Conservation (phyloP, 2,888 invertebrate genomes). For the Eupithecia vulgata region DNA sequence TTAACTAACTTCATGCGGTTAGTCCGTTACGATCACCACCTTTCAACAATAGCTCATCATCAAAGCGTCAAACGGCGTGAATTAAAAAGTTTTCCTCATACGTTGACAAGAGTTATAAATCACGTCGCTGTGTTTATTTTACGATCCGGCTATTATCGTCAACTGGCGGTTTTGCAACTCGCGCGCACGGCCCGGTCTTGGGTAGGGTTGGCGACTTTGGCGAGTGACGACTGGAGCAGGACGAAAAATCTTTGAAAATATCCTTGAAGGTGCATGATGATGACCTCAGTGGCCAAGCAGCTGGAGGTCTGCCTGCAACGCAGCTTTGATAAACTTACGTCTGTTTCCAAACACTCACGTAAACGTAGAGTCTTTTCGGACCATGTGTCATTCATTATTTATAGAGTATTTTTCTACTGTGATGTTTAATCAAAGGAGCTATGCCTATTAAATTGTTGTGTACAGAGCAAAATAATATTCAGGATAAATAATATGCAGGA, state of each 20-base stretch:
- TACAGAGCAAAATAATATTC: too few species aligned
- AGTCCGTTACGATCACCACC: slow-evolving; percentile 39
- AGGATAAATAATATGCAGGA: too few species aligned
- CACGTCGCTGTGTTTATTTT: slow-evolving; percentile 78
- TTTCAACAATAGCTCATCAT: slow-evolving; percentile 71
- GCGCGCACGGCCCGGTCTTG: slow-evolving; percentile 58
- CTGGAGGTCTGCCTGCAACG: background rate
- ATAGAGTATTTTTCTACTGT: too few species aligned
- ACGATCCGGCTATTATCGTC: slow-evolving; percentile 80
- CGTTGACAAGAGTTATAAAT: slow-evolving; percentile 77
- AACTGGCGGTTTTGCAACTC: slow-evolving; percentile 78
- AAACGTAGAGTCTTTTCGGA: background rate
- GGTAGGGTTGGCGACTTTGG: slow-evolving; percentile 47
- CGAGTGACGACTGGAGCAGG: background rate
- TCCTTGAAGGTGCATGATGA: background rate
- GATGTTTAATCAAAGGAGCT: too few species aligned
- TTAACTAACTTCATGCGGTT: slow-evolving; percentile 1
- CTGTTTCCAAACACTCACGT: background rate
- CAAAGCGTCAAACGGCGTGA: slow-evolving; percentile 70
- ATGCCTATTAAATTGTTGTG: too few species aligned
- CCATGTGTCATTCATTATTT: too few species aligned
- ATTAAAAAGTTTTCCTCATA: slow-evolving; percentile 74
- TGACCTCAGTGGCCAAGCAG: background rate
- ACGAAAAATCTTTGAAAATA: background rate
- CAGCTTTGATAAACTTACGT: too few species aligned